A percentile compares a stretch with the other conserved stretches of the same genome.
Conservation (phyloP, 2,113 vertebrate species). For the Sorex fumeus region DNA sequence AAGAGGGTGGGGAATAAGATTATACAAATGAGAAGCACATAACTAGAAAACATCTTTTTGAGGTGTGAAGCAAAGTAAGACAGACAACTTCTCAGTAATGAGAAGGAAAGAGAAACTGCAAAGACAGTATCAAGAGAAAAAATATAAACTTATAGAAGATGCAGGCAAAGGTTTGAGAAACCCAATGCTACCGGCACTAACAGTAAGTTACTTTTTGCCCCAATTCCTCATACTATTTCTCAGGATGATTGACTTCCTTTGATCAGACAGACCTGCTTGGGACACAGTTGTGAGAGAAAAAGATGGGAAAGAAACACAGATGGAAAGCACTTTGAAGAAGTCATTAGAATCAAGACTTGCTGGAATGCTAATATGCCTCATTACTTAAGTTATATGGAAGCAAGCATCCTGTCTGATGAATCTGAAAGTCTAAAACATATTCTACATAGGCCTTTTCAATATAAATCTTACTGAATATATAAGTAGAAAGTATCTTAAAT, state of each 20-base stretch:
- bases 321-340: slow-evolving; percentile 4
- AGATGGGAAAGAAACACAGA: not conserved
- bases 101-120: not conserved
- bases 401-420: not conserved
- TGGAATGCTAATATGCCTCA: not conserved
- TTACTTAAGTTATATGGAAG: not conserved
- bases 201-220: not conserved
- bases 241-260: not conserved
- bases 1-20: not conserved
- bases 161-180: not conserved
- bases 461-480: not conserved
- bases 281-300: not conserved
- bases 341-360: slow-evolving; percentile 29
- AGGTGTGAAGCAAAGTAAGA: slow-evolving; percentile 30
- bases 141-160: not conserved
- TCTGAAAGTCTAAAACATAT: slow-evolving; percentile 49
- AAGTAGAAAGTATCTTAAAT: slow-evolving; percentile 18
- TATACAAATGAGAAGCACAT: not conserved
- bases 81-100: slow-evolving; percentile 15
- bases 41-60: slow-evolving; percentile 26
- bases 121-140: not conserved
- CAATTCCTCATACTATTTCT: not conserved
- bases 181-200: not conserved
- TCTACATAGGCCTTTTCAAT: not conserved
- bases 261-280: not conserved